These are phyloP conservation scores for Notocelia uddmanniana DNA, from an alignment of 2,888 invertebrate genomes.

Conservation along the genomic window DNA sequence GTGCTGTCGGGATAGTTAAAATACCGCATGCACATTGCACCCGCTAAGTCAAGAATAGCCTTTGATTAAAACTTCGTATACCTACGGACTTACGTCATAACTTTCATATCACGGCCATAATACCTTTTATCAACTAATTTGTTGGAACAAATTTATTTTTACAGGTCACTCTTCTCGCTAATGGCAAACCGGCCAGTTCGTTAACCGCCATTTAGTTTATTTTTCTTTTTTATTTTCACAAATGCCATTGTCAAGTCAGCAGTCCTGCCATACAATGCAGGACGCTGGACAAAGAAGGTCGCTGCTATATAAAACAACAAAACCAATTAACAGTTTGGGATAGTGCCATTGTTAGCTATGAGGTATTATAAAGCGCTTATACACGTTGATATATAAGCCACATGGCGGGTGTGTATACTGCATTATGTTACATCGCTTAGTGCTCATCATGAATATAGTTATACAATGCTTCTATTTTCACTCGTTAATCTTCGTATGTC, in stretches of 20 bases:
- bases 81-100: too few relatives aligned
- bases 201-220: conserved; percentile 17
- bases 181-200: conserved; percentile 6
- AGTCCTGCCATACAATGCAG: conserved; percentile 21
- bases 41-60: too few relatives aligned
- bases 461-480: too few relatives aligned
- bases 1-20: too few relatives aligned
- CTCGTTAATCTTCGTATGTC: too few relatives aligned
- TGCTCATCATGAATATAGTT: too few relatives aligned
- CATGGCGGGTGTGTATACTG: background rate
- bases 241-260: conserved; percentile 26
- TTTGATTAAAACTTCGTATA: too few relatives aligned
- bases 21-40: too few relatives aligned
- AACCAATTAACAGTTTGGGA: conserved; percentile 42
- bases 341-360: conserved; percentile 36
- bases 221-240: conserved; percentile 21
- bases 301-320: conserved; percentile 36
- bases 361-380: background rate
- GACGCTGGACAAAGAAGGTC: conserved; percentile 25
- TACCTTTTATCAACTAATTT: background rate
- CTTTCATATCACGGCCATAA: too few relatives aligned
- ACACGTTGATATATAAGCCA: background rate
- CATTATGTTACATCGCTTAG: too few relatives aligned
- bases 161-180: background rate
- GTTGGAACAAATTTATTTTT: background rate